Evolutionary conservation across 2,888 invertebrate genomes (phyloP).

Genomic region (Stenchaetothrips biformis): DNA sequence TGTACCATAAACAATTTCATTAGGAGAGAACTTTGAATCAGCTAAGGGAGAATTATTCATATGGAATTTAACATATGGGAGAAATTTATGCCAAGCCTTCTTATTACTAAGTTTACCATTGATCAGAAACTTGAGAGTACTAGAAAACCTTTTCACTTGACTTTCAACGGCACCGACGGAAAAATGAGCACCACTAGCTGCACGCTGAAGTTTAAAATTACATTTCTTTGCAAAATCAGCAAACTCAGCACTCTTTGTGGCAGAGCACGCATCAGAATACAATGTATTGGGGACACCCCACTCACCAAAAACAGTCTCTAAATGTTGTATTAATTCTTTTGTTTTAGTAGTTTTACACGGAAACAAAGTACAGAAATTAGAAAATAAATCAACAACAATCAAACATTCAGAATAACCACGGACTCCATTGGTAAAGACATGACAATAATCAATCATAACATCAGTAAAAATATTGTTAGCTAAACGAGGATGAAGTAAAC

Average conservation of each 20-base stretch:
- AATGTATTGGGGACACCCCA: not conserved
- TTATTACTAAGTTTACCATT: not conserved
- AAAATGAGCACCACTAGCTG: not conserved
- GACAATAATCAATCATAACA: not conserved
- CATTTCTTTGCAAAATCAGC: not conserved
- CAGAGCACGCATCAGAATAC: not conserved
- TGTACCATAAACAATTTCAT: not conserved
- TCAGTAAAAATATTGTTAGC: not conserved
- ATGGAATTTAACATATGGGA: not conserved
- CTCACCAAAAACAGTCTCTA: not conserved
- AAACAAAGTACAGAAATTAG: not conserved
- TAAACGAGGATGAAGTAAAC: not conserved
- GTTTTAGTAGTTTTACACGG: not conserved
- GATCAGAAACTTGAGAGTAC: not conserved
- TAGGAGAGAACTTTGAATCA: not conserved
- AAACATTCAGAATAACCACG: not conserved
- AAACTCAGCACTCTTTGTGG: not conserved
- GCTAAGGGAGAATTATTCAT: not conserved
- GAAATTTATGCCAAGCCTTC: not conserved
- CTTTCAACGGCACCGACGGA: not conserved
- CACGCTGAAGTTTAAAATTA: not conserved
- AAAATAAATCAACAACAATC: not conserved
- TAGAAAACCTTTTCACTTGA: not conserved
- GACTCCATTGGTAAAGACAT: not conserved
- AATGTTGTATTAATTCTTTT: not conserved